Conservation (phyloP, 2,797 vertebrate genomes). For the Hypotaenidia okinawae region DNA sequence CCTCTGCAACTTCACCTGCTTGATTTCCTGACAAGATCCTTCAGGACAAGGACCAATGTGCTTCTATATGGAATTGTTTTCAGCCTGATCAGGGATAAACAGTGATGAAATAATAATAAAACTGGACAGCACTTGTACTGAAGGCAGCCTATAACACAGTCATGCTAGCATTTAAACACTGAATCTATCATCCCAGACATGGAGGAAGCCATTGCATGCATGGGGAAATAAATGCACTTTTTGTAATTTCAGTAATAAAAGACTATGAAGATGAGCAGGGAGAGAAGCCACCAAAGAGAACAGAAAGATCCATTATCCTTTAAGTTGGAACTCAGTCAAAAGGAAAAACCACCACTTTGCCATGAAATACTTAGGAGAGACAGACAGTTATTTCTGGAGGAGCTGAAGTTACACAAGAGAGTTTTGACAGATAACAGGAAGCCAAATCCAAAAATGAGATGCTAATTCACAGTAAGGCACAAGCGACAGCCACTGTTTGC, state of each 20-base stretch:
- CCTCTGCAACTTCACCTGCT: background rate
- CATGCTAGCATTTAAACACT: background rate
- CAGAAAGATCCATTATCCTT: conserved; percentile 52
- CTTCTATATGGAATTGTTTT: background rate
- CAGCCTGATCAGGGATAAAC: background rate
- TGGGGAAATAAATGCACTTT: background rate
- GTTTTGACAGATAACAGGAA: conserved; percentile 62
- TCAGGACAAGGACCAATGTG: background rate
- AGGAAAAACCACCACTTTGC: conserved; percentile 54
- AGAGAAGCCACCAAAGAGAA: conserved; percentile 31
- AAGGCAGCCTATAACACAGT: background rate
- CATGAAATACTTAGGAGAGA: background rate
- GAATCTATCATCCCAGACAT: background rate
- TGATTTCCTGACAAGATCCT: background rate
- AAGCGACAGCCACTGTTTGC: conserved; percentile 7
- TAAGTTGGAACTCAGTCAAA: conserved; percentile 39
- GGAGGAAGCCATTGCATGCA: background rate
- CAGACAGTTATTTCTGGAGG: conserved; percentile 64
- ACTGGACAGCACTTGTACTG: background rate
- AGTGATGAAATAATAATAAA: background rate
- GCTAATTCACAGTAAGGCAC: conserved; percentile 50
- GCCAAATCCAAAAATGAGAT: conserved; percentile 56
- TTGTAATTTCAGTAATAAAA: conserved; percentile 27
- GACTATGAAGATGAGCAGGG: conserved; percentile 23
- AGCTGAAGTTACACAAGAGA: conserved; percentile 61